phyloP scores from a whole-genome alignment of 53 echinoderm and acorn worm genomes.

The Henricia sp. region DNA sequence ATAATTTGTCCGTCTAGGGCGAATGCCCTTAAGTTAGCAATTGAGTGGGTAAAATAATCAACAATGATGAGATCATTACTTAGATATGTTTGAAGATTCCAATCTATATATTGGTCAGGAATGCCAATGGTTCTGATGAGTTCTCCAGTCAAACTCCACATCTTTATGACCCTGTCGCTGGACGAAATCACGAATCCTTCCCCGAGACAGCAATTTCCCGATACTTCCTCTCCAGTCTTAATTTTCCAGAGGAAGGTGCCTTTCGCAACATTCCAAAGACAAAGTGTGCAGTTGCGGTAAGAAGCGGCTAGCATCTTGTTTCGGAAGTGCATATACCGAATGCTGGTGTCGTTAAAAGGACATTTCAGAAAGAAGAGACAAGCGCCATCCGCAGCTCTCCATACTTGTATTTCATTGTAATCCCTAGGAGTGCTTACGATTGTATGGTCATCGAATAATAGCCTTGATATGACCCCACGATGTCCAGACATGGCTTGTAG shows the following conservation, averaged over 20 bases:
- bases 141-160: too few species aligned
- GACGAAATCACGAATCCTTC: too few species aligned
- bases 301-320: neutral
- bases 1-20: too few species aligned
- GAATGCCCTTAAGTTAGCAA: too few species aligned
- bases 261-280: neutral
- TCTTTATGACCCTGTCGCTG: too few species aligned
- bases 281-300: neutral
- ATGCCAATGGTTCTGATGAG: too few species aligned
- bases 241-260: neutral
- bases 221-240: too few species aligned
- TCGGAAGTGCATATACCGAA: neutral
- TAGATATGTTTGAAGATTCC: too few species aligned
- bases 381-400: neutral
- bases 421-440: neutral
- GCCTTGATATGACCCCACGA: neutral
- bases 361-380: neutral
- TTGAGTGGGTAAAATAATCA: too few species aligned
- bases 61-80: too few species aligned
- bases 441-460: neutral
- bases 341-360: neutral
- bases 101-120: too few species aligned
- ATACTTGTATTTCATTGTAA: neutral
- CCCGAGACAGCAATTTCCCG: too few species aligned
- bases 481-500: neutral